Evolutionary conservation across 2,113 vertebrate species (phyloP), one percentile per base, ranked within the genome.

Genomic region (Hylia prasina): DNA sequence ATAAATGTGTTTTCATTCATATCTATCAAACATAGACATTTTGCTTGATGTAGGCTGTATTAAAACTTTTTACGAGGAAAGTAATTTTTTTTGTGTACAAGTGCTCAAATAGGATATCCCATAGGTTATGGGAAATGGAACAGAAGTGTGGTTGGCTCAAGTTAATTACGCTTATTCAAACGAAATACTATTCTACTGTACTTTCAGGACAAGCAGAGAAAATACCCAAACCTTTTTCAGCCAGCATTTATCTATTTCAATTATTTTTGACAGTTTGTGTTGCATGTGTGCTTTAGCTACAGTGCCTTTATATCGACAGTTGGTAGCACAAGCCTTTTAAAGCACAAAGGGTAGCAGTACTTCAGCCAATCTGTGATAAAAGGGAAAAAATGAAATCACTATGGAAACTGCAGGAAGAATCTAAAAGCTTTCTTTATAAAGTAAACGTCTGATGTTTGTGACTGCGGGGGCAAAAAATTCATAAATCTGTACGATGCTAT

Each of bases 351-450:
- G 96, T 97, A 98, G 97, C 96, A 94, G 97, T 95, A 97, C 98
- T 98, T 97, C 97, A 98, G 97, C 98, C 98, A 98, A 98, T 98
- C 98, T 98, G 98, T 97, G 98, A 98, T 98, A 98, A 98, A 98
- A 98, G 97, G 89, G 95, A 89, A 96, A 94, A 98, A 98, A 98
- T 97, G 97, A 98, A 98, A 98, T 98, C 98, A 98, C 98, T 98
- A 98, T 98, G 98, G 98, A 98, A 98, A 98, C 98, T 97, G 98
- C 97, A 97, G 97, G 97, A 98, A 98, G 98, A 98, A 98, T 98
- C 98, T 98, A 98, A 98, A 98, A 98, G 98, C 97, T 98, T 98
- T 98, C 98, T 98, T 98, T 98, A 97, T 96, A 98, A 98, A 98
- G 97, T 98, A 98, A 98, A 98, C 83, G 98, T 98, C 98, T 98